These are phyloP conservation scores for Adelges cooleyi DNA, from an alignment of 1,140 invertebrate genomes.

Conservation along the genomic window DNA sequence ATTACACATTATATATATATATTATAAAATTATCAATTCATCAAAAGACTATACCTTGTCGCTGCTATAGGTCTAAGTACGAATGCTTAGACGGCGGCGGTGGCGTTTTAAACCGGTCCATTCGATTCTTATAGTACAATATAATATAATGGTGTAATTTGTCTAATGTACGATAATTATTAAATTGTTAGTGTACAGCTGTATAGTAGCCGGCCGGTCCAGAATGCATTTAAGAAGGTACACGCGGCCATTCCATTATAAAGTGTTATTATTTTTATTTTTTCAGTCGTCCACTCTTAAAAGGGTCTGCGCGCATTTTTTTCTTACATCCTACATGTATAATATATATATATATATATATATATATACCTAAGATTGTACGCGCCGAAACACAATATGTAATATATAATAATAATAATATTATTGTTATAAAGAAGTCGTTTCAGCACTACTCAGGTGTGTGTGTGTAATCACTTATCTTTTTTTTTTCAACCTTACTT, in stretches of 20 bases:
- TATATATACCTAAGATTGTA: no score
- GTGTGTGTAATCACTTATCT: no score
- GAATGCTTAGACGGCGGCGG: background rate
- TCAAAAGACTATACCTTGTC: background rate
- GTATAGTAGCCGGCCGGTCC: background rate
- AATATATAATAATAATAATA: no score
- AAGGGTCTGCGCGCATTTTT: slow-evolving; percentile 20
- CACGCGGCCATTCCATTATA: background rate
- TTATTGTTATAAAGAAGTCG: background rate
- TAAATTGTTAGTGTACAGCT: background rate
- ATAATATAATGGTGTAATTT: background rate
- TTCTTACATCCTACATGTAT: background rate
- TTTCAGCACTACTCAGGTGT: slow-evolving; percentile 7
- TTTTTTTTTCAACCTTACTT: no score
- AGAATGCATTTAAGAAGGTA: background rate
- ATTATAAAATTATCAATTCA: background rate
- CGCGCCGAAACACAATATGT: no score
- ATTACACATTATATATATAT: no score
- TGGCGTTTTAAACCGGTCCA: background rate
- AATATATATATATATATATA: background rate
- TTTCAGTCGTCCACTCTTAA: background rate
- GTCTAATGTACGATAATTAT: slow-evolving; percentile 17
- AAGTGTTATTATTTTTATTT: no score
- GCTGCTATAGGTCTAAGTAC: no score
- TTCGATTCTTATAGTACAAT: no score